phyloP scores from a whole-genome alignment of 2,113 vertebrate genomes.

The Lepus timidus region DNA sequence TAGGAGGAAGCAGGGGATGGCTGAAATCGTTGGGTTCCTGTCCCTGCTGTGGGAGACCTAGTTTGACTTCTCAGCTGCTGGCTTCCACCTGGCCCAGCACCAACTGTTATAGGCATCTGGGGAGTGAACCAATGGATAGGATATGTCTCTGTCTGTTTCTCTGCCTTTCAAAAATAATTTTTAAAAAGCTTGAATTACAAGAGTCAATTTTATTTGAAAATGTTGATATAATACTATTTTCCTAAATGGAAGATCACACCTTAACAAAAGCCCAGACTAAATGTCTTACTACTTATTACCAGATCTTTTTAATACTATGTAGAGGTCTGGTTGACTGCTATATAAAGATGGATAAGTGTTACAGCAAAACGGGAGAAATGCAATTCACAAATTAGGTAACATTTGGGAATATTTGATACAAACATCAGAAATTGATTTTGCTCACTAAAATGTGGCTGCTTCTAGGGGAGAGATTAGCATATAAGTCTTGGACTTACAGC shows the following conservation, averaged over 20 bases:
- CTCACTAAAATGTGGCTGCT: not conserved
- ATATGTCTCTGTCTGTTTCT: too few species aligned
- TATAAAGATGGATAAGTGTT: not conserved
- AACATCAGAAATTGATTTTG: constrained; percentile 17
- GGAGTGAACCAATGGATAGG: too few species aligned
- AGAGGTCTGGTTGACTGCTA: not conserved
- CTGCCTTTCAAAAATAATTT: too few species aligned
- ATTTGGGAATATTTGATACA: not conserved
- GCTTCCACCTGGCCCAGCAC: too few species aligned
- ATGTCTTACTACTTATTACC: not conserved
- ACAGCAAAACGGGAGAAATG: not conserved
- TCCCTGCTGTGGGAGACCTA: too few species aligned
- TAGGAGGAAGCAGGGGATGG: too few species aligned
- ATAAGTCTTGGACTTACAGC: not conserved
- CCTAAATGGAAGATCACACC: not conserved
- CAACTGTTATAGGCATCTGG: too few species aligned
- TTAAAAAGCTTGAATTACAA: not conserved
- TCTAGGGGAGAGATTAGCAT: not conserved
- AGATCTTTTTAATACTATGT: not conserved
- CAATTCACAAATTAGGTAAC: not conserved
- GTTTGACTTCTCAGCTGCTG: too few species aligned
- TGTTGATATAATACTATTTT: not conserved
- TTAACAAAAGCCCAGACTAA: not conserved
- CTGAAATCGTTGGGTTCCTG: too few species aligned
- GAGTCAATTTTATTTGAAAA: not conserved